Evolutionary conservation across 2,797 vertebrate species (phyloP), one percentile per base, ranked within the genome.

Genomic region (Enteromius unitaeniatus): DNA sequence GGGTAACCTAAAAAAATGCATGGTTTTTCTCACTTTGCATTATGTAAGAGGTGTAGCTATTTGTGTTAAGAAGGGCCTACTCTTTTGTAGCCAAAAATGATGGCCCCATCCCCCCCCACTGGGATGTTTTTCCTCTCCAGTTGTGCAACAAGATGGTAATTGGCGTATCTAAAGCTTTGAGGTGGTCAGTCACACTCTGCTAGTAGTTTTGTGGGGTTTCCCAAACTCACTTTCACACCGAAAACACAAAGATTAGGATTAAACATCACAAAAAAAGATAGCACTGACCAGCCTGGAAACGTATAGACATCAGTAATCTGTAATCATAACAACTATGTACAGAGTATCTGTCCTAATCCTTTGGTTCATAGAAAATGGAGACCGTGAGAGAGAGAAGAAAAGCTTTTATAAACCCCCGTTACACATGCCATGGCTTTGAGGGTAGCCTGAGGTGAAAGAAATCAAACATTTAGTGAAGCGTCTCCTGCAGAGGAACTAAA

Each of bases 401-500:
- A 65, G 47, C 77, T 85, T 88, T 87, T 78, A 67, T 82, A 83
- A 88, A 87, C 77, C 79, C 82, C 69, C 0, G 67, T 80, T 88
- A 55, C 75, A 83, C 79, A 85, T 87, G 84, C 87, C 81, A 69
- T 82, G 84, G 82, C 84, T 86, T 89, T 88, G 80, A 89, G 86
- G 84, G 79, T 89, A 85, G 86, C 86, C 80, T n/a, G 79, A 85
- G 86, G 88, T 87, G 69, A 86, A 80, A 86, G 58, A 84, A 87
- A 87, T 86, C 82, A 81, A 86, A 86, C 83, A 77, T 87, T 85
- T 78, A 84, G 80, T 81, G 80, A 81, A 78, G 81, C 55, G 67
- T 87, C 83, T 88, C 88, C 86, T 82, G 81, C 84, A 81, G 82
- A 86, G 86, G 85, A 83, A 82, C 85, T 81, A 78, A 84, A 89